Evolutionary conservation across 2,888 invertebrate genomes (phyloP).

Genomic region (Ligdia adustata): DNA sequence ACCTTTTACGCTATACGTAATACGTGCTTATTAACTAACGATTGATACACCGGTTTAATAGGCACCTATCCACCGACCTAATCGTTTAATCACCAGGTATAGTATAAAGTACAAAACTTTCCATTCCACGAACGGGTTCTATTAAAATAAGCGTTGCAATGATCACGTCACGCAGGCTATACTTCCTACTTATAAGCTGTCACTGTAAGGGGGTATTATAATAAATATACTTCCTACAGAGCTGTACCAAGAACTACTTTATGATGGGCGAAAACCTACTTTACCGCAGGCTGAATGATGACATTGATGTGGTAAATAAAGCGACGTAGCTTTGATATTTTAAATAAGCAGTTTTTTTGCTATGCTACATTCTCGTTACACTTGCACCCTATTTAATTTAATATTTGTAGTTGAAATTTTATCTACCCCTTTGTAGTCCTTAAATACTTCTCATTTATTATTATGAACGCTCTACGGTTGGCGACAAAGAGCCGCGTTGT

Average conservation of each 20-base stretch:
- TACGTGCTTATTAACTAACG: constrained; percentile 3
- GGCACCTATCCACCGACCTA: not conserved
- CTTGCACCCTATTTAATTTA: no score
- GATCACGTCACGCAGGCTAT: constrained; percentile 53
- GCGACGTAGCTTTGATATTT: no score
- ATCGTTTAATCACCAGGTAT: not conserved
- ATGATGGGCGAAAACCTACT: constrained; percentile 2
- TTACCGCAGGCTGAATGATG: no score
- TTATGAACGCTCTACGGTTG: constrained; percentile 31
- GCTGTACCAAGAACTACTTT: not conserved
- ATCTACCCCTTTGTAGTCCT: not conserved
- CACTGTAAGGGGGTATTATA: constrained; percentile 65
- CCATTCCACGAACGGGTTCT: constrained; percentile 41
- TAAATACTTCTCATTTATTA: constrained; percentile 1
- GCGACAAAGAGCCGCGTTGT: constrained; percentile 57
- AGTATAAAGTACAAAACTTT: constrained; percentile 24
- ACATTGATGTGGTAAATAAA: no score
- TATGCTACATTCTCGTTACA: no score
- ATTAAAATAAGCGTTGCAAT: constrained; percentile 48
- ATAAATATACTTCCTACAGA: constrained; percentile 67
- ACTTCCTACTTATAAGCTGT: constrained; percentile 63
- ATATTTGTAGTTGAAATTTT: no score
- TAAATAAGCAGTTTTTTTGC: no score
- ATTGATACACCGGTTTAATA: not conserved
- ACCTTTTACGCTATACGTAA: no score